Percentiles rank a stretch among this genome's conserved stretches.
These are phyloP conservation scores for Vulpes ferrilata DNA, from an alignment of 2,113 vertebrate genomes.

Conservation along the genomic window DNA sequence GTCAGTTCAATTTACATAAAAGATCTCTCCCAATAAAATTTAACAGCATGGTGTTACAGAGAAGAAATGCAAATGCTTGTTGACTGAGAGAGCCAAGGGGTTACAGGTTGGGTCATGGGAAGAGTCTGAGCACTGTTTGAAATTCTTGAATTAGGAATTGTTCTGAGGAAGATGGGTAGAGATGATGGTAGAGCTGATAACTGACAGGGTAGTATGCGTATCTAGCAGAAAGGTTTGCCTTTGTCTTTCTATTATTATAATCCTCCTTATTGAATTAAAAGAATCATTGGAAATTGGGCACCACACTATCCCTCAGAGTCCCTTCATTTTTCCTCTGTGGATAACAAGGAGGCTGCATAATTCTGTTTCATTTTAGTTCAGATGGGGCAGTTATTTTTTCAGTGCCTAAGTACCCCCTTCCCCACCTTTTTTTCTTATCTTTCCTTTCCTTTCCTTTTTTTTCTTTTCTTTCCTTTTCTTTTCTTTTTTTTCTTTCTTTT, in stretches of 20 bases:
- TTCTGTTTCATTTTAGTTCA: not conserved
- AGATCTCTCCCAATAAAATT: not conserved
- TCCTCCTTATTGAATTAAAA: not conserved
- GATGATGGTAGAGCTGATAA: not conserved
- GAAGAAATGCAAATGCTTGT: not conserved
- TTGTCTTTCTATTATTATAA: not conserved
- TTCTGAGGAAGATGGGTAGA: not conserved
- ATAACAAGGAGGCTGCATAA: not conserved
- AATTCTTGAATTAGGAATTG: constrained; percentile 18
- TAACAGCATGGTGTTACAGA: not conserved
- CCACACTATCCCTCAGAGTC: not conserved
- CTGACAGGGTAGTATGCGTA: not conserved
- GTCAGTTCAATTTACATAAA: not conserved
- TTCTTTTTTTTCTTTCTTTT: not conserved
- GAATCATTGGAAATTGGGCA: not conserved
- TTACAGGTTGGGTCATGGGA: not conserved
- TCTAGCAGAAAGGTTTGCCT: not conserved
- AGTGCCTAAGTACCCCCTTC: not conserved
- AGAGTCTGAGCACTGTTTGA: not conserved
- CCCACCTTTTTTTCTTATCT: not conserved
- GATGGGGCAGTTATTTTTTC: not conserved
- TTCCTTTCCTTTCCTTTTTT: too few species aligned
- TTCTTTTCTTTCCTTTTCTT: too few species aligned
- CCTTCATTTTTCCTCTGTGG: not conserved
- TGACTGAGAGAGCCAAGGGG: not conserved